These are phyloP conservation scores for Linnaemya vulpina DNA, from an alignment of 2,888 invertebrate genomes.

Conservation along the genomic window DNA sequence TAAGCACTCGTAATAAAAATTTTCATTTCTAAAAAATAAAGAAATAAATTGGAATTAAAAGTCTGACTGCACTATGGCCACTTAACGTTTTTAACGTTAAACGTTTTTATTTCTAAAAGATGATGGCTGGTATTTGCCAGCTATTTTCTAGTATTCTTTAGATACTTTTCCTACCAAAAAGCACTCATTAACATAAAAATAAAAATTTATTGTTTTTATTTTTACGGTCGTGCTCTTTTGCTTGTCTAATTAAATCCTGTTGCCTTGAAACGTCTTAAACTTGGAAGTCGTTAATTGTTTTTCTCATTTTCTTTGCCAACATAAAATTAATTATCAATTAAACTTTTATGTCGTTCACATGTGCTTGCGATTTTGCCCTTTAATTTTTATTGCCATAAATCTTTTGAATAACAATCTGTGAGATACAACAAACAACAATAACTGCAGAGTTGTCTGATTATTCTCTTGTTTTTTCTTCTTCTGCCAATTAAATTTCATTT, in stretches of 20 bases:
- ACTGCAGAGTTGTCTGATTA: not conserved
- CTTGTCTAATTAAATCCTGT: not conserved
- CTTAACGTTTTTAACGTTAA: no score
- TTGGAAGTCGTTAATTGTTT: not conserved
- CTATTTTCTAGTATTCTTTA: no score
- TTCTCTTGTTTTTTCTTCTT: constrained; percentile 1
- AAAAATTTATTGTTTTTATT: not conserved
- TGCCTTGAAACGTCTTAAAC: not conserved
- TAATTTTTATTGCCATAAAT: constrained; percentile 3
- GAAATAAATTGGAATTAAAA: no score
- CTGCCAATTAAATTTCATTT: constrained; percentile 27
- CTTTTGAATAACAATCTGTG: not conserved
- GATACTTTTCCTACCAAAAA: no score
- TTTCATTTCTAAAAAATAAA: no score
- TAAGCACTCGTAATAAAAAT: no score
- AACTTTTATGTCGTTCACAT: constrained; percentile 9
- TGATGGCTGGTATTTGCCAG: no score
- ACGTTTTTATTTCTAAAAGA: no score
- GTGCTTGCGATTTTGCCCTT: not conserved
- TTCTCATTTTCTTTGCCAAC: not conserved
- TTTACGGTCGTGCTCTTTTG: not conserved
- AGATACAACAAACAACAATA: not conserved
- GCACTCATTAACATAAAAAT: not conserved
- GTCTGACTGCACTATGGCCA: no score
- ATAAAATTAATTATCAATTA: constrained; percentile 19